These are phyloP conservation scores for Rhincodon typus DNA, from an alignment of 2,797 vertebrate species.

Conservation along the genomic window DNA sequence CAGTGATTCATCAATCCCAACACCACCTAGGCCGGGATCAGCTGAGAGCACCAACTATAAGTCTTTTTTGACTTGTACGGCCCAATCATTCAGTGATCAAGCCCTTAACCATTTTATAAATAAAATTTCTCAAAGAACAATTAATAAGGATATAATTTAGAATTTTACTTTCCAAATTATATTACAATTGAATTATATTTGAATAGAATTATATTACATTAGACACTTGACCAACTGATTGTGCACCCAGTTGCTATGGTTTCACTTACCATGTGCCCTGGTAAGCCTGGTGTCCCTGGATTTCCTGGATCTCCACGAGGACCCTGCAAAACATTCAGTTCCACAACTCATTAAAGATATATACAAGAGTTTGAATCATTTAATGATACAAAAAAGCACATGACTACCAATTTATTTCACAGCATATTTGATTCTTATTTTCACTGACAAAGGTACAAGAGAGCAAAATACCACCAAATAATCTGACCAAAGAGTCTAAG, in stretches of 20 bases:
- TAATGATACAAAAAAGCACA: background rate
- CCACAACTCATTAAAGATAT: background rate
- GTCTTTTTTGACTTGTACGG: background rate
- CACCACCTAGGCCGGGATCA: background rate
- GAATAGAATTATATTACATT: background rate
- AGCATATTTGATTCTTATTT: background rate
- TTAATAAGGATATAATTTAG: background rate
- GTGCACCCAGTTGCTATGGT: background rate
- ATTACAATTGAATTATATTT: too few species aligned
- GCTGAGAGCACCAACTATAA: background rate
- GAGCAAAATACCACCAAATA: background rate
- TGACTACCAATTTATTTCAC: background rate
- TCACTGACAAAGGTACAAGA: background rate
- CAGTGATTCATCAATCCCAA: background rate
- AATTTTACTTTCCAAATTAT: background rate
- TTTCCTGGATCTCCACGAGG: slow-evolving; percentile 62
- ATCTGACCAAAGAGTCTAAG: background rate
- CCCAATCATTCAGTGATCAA: background rate
- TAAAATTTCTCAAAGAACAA: background rate
- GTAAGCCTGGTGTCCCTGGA: slow-evolving; percentile 59
- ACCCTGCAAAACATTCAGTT: slow-evolving; percentile 56
- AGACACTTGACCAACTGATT: background rate
- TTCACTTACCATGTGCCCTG: slow-evolving; percentile 65
- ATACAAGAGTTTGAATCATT: background rate
- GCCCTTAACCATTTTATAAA: background rate